Base-by-base conservation (phyloP, 2,888 invertebrate genomes). In the Uropetala carovei region DNA sequence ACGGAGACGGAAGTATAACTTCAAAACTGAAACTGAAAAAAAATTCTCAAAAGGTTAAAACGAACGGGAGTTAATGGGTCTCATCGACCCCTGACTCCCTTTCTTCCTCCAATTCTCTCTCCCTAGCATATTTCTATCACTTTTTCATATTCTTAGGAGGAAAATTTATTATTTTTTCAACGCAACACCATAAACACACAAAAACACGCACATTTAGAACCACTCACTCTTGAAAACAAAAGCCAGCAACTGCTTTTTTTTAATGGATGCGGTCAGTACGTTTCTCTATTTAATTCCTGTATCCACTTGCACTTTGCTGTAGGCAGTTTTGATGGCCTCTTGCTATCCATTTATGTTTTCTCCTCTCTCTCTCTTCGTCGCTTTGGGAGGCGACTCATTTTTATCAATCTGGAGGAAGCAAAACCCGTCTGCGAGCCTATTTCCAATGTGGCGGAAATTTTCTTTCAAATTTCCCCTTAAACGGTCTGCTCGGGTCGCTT, bases 291-390 rank as follows among this genome's bases (percentile, higher is more conserved):
- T n/a, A n/a, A 68, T 14, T 75, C 22, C 43, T 43, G 60, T 64
- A 43, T 68, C 89, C 89, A 43, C 43, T n/a, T 18, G 89, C 64
- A 89, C 89, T 89, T n/a, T 89, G 89, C 89, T 89, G 89, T 43
- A 89, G 89, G 89, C 89, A 89, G 89, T 89, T 89, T 89, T 60
- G 89, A 89, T 89, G 89, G 64, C 89, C 64, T 89, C 64, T 68
- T 13, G 22, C 75, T 75, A 75, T 75, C 43, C 43, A 43, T 43
- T 43, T 43, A 43, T 43, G 5, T 43, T 43, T 43, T 43, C 75
- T 75, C 27, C 27, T n/a, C 68, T n/a, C n/a, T 27, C 11, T 27
- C 27, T 27, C 75, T 75, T 27, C 75, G 8, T 13, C 43, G 43
- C 43, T 5, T 3, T 43, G 5, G 75, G 22, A 75, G 22, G 75